A percentile compares a stretch with the other conserved stretches of the same genome.
Evolutionary conservation across 2,113 vertebrate species (phyloP).

Genomic region (Plecturocebus donacophilus): DNA sequence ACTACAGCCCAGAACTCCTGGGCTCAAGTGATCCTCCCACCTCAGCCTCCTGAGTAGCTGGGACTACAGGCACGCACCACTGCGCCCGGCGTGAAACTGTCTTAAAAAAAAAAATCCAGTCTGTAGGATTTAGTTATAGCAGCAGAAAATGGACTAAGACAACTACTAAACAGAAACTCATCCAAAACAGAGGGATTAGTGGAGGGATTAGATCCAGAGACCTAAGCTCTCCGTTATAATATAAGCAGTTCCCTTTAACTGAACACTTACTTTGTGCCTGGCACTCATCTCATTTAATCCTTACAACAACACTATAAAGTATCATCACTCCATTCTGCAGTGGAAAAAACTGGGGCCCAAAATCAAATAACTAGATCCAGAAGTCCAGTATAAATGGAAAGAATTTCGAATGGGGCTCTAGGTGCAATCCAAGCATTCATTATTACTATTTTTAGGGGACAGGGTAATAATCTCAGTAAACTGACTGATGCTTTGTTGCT

Average conservation of each 20-base stretch:
- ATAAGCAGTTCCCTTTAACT: background rate
- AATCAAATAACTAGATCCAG: background rate
- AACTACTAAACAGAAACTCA: background rate
- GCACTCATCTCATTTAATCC: background rate
- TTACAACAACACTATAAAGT: background rate
- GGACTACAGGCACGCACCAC: no score
- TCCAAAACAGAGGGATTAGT: background rate
- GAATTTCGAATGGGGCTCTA: background rate
- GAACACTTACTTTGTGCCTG: background rate
- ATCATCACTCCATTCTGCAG: background rate
- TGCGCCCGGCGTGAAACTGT: no score
- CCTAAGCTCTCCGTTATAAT: accelerated
- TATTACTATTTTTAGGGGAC: background rate
- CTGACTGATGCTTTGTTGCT: background rate
- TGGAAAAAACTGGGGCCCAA: background rate
- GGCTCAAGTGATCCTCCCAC: no score
- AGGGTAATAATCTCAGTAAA: background rate
- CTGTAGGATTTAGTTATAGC: background rate
- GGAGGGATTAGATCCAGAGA: background rate
- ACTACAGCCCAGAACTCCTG: no score
- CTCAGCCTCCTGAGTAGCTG: no score
- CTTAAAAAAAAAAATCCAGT: no score
- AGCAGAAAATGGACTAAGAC: background rate
- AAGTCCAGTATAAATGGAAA: background rate
- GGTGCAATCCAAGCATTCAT: background rate